Evolutionary conservation across 2,113 vertebrate species (phyloP).

Genomic region (Myanophis thanlyinensis): DNA sequence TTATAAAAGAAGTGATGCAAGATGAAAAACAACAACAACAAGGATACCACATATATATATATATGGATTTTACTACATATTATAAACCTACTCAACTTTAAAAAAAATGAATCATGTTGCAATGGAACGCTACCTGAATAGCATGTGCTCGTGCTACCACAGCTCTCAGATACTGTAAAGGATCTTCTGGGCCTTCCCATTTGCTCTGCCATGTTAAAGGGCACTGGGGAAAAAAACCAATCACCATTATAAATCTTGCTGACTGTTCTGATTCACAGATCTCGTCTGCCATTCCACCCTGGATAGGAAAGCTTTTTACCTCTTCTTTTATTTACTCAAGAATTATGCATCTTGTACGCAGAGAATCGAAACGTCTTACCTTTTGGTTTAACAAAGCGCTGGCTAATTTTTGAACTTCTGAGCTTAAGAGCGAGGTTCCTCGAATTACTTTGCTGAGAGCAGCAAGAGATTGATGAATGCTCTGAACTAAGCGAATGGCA

Average conservation of each 20-base stretch:
- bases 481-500: slow-evolving; percentile 87
- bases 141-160: slow-evolving; percentile 85
- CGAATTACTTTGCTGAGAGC: slow-evolving; percentile 95
- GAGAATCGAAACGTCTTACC: slow-evolving; percentile 65
- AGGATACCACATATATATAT: background rate
- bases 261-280: background rate
- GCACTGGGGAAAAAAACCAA: slow-evolving; percentile 75
- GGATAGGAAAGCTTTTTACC: background rate
- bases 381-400: slow-evolving; percentile 92
- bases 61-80: background rate
- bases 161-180: slow-evolving; percentile 90
- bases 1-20: background rate
- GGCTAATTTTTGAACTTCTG: slow-evolving; percentile 88
- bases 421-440: slow-evolving; percentile 85
- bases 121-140: slow-evolving; percentile 79
- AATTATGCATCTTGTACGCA: background rate
- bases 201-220: slow-evolving; percentile 91
- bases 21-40: background rate
- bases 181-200: slow-evolving; percentile 98
- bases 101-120: slow-evolving; percentile 30
- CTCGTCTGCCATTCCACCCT: background rate
- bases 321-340: background rate
- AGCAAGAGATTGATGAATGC: slow-evolving; percentile 92
- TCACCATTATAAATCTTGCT: background rate
- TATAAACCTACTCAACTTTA: background rate